A percentile compares a stretch with the other conserved stretches of the same genome.
Conservation (phyloP, 2,888 invertebrate species). For the Magallana nippona region DNA sequence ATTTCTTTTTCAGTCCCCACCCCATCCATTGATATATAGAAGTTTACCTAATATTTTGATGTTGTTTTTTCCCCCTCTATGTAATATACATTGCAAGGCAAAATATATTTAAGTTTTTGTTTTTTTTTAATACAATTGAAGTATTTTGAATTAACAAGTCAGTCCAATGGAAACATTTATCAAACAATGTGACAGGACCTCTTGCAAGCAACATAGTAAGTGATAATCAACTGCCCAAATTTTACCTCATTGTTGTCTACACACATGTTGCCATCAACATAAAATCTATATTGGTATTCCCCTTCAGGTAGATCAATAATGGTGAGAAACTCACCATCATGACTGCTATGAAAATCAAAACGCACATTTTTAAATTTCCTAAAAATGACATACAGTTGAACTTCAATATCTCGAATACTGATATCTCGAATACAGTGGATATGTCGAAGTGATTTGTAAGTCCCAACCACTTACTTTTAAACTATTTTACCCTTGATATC, state of each 20-base stretch:
- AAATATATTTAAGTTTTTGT: too few species aligned
- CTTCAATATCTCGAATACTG: too few species aligned
- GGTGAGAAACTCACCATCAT: conserved; percentile 95
- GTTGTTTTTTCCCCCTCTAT: too few species aligned
- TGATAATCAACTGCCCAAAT: background rate
- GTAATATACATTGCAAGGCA: too few species aligned
- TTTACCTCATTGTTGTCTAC: conserved; percentile 77
- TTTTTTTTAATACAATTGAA: too few species aligned
- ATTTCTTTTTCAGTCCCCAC: too few species aligned
- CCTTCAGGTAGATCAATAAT: conserved; percentile 96
- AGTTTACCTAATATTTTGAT: too few species aligned
- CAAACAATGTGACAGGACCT: conserved; percentile 7
- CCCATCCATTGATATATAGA: too few species aligned
- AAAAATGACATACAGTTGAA: conserved; percentile 13
- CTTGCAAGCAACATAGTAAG: conserved; percentile 28
- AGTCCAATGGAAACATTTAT: background rate
- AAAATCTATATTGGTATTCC: conserved; percentile 94
- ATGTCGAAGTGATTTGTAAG: too few species aligned
- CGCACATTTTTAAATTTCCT: background rate
- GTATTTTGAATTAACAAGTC: background rate
- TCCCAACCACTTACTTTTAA: too few species aligned
- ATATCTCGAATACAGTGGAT: too few species aligned
- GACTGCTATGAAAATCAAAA: conserved; percentile 80
- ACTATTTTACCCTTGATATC: too few species aligned
- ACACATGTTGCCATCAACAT: conserved; percentile 80